Evolutionary conservation across 2,113 vertebrate species (phyloP), one percentile per base, ranked within the genome.

Genomic region (Montifringilla adamsi): DNA sequence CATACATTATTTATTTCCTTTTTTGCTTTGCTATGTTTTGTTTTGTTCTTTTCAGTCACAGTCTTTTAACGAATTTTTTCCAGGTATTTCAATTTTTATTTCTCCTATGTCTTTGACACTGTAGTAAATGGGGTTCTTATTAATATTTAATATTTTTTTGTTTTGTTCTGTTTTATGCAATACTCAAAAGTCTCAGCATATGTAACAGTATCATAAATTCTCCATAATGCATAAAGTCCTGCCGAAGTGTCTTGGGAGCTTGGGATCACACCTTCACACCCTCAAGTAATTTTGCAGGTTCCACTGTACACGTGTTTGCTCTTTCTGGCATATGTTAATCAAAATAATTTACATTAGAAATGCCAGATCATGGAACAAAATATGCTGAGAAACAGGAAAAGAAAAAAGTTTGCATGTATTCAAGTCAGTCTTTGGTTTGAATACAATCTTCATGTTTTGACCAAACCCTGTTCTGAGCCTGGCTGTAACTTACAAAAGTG

Each of bases 1-100:
- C 84, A 95, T 95, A 70, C 52, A 80, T 94, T 87, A 95, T 97
- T 95, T 87, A 94, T 83, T 87, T 95, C 30, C 33, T 49, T 95
- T 95, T 94, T 93, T 82, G 41, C 46, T 93, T 89, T 85, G 19
- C 55, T 93, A 3, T 84, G 35, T 74, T 96, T 93, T 66, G 8
- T 73, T 95, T 89, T 83, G 78, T 90, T 96, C 63, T 90, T 91
- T 87, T 86, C 74, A 87, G 86, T 78, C 81, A 66, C 27, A 67
- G 13, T 47, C 18, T 69, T 83, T 95, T 90, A 94, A 77, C 2
- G 4, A 11, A 31, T 56, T 93, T 95, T 94, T 95, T 30, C 39
- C 27, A 80, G 50, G 59, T 91, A 46, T 79, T 93, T 91, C 74
- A 69, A 19, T 79, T 91, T 75, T 91, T 66, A 60, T 75, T 94